These are phyloP conservation scores for Stenolophus ochropezus DNA, from an alignment of 2,888 invertebrate species.

Conservation along the genomic window DNA sequence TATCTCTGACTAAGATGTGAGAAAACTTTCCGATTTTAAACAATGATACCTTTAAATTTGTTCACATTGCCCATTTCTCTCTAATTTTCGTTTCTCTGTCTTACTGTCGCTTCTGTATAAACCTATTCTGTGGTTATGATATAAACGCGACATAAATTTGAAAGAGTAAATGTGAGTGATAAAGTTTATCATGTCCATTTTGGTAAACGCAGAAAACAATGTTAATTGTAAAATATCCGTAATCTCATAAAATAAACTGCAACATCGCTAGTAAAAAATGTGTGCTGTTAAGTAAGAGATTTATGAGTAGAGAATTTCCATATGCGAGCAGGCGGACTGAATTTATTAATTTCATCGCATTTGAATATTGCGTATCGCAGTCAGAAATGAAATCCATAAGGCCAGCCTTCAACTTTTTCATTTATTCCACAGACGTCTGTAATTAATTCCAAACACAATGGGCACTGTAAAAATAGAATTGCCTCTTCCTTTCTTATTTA, in stretches of 20 bases:
- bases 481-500: not conserved
- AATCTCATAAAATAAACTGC: slow-evolving; percentile 17
- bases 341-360: slow-evolving; percentile 34
- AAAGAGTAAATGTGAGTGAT: too few species aligned
- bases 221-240: slow-evolving; percentile 25
- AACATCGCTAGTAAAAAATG: slow-evolving; percentile 19
- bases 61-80: too few species aligned
- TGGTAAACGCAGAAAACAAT: too few species aligned
- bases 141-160: too few species aligned
- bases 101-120: too few species aligned
- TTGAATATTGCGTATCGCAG: slow-evolving; percentile 24
- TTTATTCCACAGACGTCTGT: not conserved
- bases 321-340: slow-evolving; percentile 28
- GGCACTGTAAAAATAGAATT: not conserved
- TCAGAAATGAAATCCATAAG: slow-evolving; percentile 23
- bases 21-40: too few species aligned
- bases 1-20: too few species aligned
- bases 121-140: too few species aligned
- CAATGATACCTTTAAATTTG: too few species aligned
- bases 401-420: slow-evolving; percentile 3
- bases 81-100: too few species aligned
- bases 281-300: slow-evolving; percentile 29
- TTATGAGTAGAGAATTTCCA: slow-evolving; percentile 23
- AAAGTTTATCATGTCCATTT: too few species aligned
- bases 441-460: not conserved